phyloP scores from a whole-genome alignment of 2,888 invertebrate species.

The Allophyes oxyacanthae region DNA sequence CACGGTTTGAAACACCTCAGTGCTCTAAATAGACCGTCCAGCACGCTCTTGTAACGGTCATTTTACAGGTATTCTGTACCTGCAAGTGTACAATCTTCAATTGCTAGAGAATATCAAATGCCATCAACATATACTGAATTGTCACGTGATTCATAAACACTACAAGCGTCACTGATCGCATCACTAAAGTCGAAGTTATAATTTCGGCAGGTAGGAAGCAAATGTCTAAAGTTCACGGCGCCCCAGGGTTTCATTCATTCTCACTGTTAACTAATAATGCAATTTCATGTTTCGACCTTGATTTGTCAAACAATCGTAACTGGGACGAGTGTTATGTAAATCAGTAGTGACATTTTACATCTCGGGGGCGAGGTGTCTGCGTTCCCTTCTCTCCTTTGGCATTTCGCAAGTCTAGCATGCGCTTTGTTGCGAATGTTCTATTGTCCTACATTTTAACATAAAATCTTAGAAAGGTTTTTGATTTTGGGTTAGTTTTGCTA shows the following conservation, averaged over 20 bases:
- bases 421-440: conserved; percentile 61
- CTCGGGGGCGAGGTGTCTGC: conserved; percentile 70
- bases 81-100: no score
- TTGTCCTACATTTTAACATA: conserved; percentile 63
- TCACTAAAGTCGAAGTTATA: background rate
- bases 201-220: conserved; percentile 10
- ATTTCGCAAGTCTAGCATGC: conserved; percentile 71
- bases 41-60: no score
- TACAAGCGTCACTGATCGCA: background rate
- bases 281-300: conserved; percentile 73
- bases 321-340: conserved; percentile 81
- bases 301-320: conserved; percentile 73
- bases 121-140: no score
- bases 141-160: background rate
- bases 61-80: no score
- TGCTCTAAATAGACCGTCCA: no score
- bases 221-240: conserved; percentile 56
- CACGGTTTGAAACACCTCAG: no score
- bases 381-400: conserved; percentile 70
- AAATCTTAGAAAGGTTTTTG: conserved; percentile 18
- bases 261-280: conserved; percentile 51
- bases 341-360: conserved; percentile 80
- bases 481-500: background rate
- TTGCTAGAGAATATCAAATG: no score
- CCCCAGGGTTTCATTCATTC: conserved; percentile 60